Evolutionary conservation across 1,140 invertebrate species (phyloP).

Genomic region (Vanessa atalanta): DNA sequence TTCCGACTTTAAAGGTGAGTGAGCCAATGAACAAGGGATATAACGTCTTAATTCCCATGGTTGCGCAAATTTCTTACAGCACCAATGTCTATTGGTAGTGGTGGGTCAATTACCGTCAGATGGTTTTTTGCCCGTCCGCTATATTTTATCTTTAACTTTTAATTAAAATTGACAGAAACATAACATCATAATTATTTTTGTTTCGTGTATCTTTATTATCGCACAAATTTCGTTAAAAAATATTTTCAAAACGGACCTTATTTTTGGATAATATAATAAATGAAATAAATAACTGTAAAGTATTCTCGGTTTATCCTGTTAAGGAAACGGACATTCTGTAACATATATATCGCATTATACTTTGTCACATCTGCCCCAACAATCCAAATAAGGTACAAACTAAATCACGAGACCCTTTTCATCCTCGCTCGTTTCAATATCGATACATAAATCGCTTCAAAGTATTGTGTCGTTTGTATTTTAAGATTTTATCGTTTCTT

Average conservation of each 20-base stretch:
- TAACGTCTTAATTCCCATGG: too few relatives aligned
- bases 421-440: slow-evolving; percentile 6
- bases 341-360: slow-evolving; percentile 9
- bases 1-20: too few relatives aligned
- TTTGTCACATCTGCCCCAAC: neutral
- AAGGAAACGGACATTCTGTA: neutral
- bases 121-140: too few relatives aligned
- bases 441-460: slow-evolving; percentile 16
- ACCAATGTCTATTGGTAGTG: too few relatives aligned
- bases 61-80: too few relatives aligned
- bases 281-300: slow-evolving; percentile 28
- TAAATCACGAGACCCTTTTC: slow-evolving; percentile 20
- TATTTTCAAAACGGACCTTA: neutral
- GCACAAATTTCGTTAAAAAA: too few relatives aligned
- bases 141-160: too few relatives aligned
- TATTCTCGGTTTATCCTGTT: neutral
- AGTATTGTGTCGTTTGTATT: neutral
- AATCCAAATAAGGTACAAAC: neutral
- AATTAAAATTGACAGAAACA: too few relatives aligned
- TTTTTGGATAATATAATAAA: slow-evolving; percentile 17
- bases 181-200: too few relatives aligned
- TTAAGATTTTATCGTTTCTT: neutral
- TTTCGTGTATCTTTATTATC: too few relatives aligned
- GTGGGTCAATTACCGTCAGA: too few relatives aligned
- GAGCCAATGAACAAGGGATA: too few relatives aligned